These are phyloP conservation scores for Crenichthys baileyi DNA, from an alignment of 2,797 vertebrate species.

Conservation along the genomic window DNA sequence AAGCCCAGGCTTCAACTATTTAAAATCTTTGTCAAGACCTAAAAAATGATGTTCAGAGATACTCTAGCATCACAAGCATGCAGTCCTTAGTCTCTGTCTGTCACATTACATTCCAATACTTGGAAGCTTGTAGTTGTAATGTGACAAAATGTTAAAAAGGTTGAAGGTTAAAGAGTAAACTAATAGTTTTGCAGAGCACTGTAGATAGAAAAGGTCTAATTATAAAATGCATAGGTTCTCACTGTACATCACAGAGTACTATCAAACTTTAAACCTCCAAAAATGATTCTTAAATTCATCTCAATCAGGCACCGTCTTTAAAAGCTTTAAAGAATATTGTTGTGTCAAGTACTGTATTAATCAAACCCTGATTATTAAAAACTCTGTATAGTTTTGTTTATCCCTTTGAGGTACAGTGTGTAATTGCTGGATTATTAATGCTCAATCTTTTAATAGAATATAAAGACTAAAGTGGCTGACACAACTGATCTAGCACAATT, in stretches of 20 bases:
- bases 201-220: not conserved
- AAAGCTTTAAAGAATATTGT: not conserved
- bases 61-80: not conserved
- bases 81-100: not conserved
- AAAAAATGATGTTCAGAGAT: not conserved
- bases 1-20: too few relatives aligned
- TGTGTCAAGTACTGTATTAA: not conserved
- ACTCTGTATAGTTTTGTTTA: constrained; percentile 1
- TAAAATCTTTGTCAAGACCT: not conserved
- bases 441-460: not conserved
- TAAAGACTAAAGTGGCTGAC: constrained; percentile 14
- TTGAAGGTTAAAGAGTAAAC: not conserved
- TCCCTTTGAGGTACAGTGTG: constrained; percentile 4
- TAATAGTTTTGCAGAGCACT: not conserved
- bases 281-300: not conserved
- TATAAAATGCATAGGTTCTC: not conserved
- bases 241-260: not conserved
- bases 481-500: not conserved
- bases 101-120: not conserved
- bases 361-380: not conserved
- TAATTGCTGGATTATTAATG: constrained; percentile 5
- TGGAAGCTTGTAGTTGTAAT: not conserved
- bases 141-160: not conserved
- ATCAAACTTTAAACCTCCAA: not conserved
- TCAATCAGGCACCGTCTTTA: not conserved